Base-by-base conservation (phyloP, 2,797 vertebrate species). In the Aldrovandia affinis region DNA sequence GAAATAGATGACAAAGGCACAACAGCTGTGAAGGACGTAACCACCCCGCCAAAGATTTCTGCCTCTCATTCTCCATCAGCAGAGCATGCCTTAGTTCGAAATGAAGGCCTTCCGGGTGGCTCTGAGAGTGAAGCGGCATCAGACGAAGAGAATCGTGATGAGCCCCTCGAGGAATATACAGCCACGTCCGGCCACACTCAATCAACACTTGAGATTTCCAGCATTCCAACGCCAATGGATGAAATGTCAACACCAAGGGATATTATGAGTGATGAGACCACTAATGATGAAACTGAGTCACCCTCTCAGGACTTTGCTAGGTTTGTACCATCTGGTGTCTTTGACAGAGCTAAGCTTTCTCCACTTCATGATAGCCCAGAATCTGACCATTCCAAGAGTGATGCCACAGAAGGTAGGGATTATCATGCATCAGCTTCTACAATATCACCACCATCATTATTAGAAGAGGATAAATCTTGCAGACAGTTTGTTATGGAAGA, bases 191-290 rank as follows among this genome's bases (percentile, higher is more conserved):
- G 95, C 75, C 96, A 96, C 73, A 97, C 97, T 55, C 97, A 97
- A 86, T 99, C 98, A 22, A 98, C 96, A 57, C 97, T 97, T 28
- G 97, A 99, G 93, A 97, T 98, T 89, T 98, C 97, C 78, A 98
- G 97, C 89, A 96, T 98, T 88, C 97, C 97, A 79, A 97, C 98
- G 80, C 97, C 97, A 14, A 96, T 98, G 94, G 97, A 98, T 91
- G 97, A 96, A 86, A 98, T 98, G 98, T 96, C 97, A 2, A 98
- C 97, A 79, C 97, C 97, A 1, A 96, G 95, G 0, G 97, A 99
- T 73, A 92, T 97, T 83, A 96, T 97, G 95, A 98, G 97, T 28
- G 97, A 98, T 55, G 97, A 98, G 94, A 96, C 95, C 85, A 96
- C 95, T 84, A 97, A 97, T 54, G 97, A 98, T 12, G 96, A 97